Conservation (phyloP, 53 echinoderm and acorn worm genomes). For the Patiria pectinifera region DNA sequence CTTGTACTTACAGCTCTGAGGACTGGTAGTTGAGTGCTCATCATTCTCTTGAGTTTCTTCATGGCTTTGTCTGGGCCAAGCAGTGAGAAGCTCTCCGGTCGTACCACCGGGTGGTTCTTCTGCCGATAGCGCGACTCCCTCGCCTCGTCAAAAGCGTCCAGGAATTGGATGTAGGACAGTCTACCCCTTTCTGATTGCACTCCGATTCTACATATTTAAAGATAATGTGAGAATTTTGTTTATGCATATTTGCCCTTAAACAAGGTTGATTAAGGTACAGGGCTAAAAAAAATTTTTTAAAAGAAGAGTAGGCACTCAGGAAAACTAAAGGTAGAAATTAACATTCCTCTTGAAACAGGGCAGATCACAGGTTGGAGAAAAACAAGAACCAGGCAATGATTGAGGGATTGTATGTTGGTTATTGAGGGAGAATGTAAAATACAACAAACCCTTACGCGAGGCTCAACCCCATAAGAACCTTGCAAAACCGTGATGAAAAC, state of each 20-base stretch:
- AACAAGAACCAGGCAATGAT: too few species aligned
- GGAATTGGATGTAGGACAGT: constrained; percentile 81
- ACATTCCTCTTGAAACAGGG: too few species aligned
- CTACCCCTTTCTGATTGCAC: constrained; percentile 70
- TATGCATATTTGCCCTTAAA: neutral
- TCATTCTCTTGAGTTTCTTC: constrained; percentile 83
- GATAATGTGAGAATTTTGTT: neutral
- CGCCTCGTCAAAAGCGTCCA: constrained; percentile 93
- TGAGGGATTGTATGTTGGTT: too few species aligned
- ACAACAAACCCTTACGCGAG: too few species aligned
- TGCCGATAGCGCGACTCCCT: constrained; percentile 82
- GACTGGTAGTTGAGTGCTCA: constrained; percentile 72
- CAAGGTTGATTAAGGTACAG: too few species aligned
- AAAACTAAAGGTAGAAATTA: too few species aligned
- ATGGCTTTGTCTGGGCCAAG: constrained; percentile 84
- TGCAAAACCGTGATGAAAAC: too few species aligned
- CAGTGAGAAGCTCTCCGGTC: constrained; percentile 78
- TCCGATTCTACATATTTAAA: constrained; percentile 72
- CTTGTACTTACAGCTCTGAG: constrained; percentile 83
- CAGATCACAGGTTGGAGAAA: too few species aligned
- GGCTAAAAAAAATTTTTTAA: too few species aligned
- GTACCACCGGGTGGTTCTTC: constrained; percentile 84
- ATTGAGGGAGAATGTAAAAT: too few species aligned
- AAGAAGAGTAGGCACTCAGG: too few species aligned
- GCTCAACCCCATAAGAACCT: too few species aligned